Evolutionary conservation across 1,140 invertebrate species (phyloP), one percentile per base, ranked within the genome.

Genomic region (Eriosoma lanigerum): DNA sequence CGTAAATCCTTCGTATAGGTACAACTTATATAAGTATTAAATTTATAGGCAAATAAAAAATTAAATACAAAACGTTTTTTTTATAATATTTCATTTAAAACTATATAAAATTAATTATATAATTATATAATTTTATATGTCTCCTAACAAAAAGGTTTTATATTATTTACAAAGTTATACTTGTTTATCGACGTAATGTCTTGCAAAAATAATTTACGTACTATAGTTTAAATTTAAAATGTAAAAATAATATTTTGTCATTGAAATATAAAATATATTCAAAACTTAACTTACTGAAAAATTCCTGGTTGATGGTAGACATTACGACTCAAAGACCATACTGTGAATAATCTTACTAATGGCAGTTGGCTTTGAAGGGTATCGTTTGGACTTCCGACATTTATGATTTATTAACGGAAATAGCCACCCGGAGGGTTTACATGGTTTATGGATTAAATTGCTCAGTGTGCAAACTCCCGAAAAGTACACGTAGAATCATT

Each of bases 261-360:
- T 4, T 17, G 12, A 52, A 29, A 12, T n/a, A 19, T 29, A 10
- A 19, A 70, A 72, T 12, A 52, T 19, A 50, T 50, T 72, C 8
- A 50, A 52, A 72, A 24, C 62, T 10, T 29, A 19, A 78, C 75
- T 78, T 60, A 78, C 75, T 60, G 38, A 78, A 78, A 26, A 62
- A 17, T 62, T 62, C 52, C 38, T 6, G 75, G 54, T n/a, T 78
- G 75, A 60, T 60, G 56, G 75, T 46, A 78, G 75, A 78, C 75
- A 78, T 78, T 78, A 78, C 75, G 75, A 78, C 75, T 78, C 75
- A 78, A 78, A 60, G 75, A 78, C 56, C 75, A 78, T 78, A 78
- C 75, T 78, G 75, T 78, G 75, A 78, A 62, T 78, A 78, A 78
- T 48, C 75, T 78, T 17, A 38, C n/a, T 15, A 78, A 38, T 58